A percentile compares a stretch with the other conserved stretches of the same genome.
These are phyloP conservation scores for Conops quadrifasciatus DNA, from an alignment of 2,888 invertebrate genomes.

Conservation along the genomic window DNA sequence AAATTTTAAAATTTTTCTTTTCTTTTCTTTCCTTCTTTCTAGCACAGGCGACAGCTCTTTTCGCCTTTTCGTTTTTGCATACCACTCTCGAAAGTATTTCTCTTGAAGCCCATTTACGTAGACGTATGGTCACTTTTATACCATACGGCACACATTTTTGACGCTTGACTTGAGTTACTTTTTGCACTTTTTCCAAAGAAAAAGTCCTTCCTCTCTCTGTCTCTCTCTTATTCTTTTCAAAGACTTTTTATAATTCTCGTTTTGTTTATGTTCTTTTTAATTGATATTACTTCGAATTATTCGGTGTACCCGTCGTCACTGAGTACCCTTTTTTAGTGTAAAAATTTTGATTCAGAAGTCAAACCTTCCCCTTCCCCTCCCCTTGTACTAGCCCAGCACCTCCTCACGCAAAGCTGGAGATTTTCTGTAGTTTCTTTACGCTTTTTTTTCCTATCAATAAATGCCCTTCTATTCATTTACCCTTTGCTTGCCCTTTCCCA, in stretches of 20 bases:
- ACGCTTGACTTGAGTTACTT: constrained; percentile 29
- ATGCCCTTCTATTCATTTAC: neutral
- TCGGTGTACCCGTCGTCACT: too few relatives aligned
- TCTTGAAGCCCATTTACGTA: too few relatives aligned
- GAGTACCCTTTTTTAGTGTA: too few relatives aligned
- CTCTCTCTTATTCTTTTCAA: too few relatives aligned
- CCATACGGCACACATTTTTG: constrained; percentile 10
- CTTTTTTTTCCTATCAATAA: neutral
- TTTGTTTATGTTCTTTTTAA: constrained; percentile 11
- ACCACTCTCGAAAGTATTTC: too few relatives aligned
- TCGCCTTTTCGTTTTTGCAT: too few relatives aligned
- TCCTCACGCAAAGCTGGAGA: neutral
- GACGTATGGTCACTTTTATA: neutral
- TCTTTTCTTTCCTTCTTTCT: too few relatives aligned
- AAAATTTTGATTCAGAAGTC: too few relatives aligned
- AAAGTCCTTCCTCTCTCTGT: neutral
- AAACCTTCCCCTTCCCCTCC: neutral
- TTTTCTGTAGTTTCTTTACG: neutral
- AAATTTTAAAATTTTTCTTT: too few relatives aligned
- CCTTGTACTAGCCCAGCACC: neutral
- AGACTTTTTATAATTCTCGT: too few relatives aligned
- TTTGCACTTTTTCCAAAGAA: constrained; percentile 7
- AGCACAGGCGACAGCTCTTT: too few relatives aligned
- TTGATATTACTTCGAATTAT: constrained; percentile 26
- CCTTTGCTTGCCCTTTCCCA: neutral